Conservation (phyloP, 2,797 vertebrate genomes). For the Platyrinchus mystaceus region DNA sequence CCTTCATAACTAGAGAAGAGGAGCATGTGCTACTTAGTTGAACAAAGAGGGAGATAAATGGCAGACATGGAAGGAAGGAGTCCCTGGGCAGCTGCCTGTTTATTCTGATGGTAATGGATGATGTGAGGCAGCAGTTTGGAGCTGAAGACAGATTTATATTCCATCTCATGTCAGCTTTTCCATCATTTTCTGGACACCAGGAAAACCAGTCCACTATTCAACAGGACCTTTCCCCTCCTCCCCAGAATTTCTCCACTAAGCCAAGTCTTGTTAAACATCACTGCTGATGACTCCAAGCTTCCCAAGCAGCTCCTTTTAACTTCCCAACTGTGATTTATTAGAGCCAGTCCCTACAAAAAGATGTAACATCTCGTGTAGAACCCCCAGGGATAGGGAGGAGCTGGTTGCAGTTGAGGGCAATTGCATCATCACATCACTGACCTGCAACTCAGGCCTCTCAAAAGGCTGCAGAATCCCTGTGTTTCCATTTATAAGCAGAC, state of each 20-base stretch:
- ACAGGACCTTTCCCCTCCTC: background rate
- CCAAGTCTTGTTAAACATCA: background rate
- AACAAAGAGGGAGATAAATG: background rate
- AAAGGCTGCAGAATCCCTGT: background rate
- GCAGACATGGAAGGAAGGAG: background rate
- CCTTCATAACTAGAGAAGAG: background rate
- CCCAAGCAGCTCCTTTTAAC: background rate
- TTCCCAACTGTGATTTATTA: background rate
- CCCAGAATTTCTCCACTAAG: background rate
- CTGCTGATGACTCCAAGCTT: background rate
- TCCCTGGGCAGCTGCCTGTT: background rate
- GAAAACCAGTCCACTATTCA: background rate
- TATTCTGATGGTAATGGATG: background rate
- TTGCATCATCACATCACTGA: background rate
- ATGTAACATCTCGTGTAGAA: background rate
- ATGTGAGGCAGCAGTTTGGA: background rate
- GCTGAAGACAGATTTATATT: background rate
- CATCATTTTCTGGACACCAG: background rate
- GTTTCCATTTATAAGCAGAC: background rate
- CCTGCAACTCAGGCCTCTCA: background rate
- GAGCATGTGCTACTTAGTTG: background rate
- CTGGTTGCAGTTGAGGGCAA: background rate
- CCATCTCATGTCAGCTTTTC: constrained; percentile 17
- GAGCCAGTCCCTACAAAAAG: background rate
- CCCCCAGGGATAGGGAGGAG: background rate